Evolutionary conservation across 2,888 invertebrate genomes (phyloP).

Genomic region (Microlaimidae sp.): DNA sequence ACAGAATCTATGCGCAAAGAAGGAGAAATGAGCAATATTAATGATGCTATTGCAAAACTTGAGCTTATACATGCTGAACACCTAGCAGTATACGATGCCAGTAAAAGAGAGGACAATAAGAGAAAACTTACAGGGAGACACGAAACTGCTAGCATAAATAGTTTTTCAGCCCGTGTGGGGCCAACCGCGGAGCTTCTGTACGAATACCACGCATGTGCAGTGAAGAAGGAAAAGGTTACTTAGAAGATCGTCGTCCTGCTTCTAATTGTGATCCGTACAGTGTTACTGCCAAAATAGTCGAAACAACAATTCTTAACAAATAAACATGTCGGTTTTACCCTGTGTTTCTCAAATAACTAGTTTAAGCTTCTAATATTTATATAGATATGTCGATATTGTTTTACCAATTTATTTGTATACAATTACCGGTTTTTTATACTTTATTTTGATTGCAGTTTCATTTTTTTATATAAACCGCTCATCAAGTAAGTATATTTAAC

Average conservation of each 20-base stretch:
- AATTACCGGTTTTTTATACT: no score
- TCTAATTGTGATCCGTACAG: slow-evolving; percentile 35
- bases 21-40: slow-evolving; percentile 52
- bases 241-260: slow-evolving; percentile 35
- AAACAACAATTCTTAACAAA: no score
- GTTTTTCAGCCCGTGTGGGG: slow-evolving; percentile 67
- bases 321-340: no score
- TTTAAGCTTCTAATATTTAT: no score
- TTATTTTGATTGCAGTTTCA: no score
- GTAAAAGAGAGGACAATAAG: slow-evolving; percentile 82
- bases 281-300: no score
- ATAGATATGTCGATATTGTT: no score
- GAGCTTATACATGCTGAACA: slow-evolving; percentile 73
- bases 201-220: slow-evolving; percentile 78
- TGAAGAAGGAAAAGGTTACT: slow-evolving; percentile 50
- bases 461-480: no score
- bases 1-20: slow-evolving; percentile 65
- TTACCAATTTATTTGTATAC: no score
- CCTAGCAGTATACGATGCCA: slow-evolving; percentile 85
- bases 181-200: slow-evolving; percentile 80
- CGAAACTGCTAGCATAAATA: slow-evolving; percentile 85
- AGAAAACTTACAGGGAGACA: slow-evolving; percentile 61
- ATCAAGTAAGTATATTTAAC: no score
- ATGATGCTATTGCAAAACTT: slow-evolving; percentile 78
- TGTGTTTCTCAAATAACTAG: no score